These are phyloP conservation scores for Hirtodrosophila trivittata DNA, from an alignment of 2,888 invertebrate genomes.

Conservation along the genomic window DNA sequence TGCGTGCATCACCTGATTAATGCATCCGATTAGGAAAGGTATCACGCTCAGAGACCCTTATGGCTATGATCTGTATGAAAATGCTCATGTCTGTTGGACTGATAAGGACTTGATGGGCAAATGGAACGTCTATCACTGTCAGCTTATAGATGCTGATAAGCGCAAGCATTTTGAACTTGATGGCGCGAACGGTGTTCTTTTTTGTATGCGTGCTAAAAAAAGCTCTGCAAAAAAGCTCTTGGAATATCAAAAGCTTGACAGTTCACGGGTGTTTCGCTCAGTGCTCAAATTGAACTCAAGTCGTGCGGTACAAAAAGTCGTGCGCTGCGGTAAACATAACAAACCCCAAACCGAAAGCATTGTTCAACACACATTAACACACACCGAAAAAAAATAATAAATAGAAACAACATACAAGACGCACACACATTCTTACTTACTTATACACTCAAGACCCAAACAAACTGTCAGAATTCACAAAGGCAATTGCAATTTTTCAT, in stretches of 20 bases:
- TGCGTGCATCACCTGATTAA: constrained; percentile 52
- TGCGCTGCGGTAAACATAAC: constrained; percentile 44
- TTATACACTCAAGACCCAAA: constrained; percentile 21
- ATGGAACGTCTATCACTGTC: constrained; percentile 25
- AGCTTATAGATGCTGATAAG: constrained; percentile 48
- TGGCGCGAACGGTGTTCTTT: constrained; percentile 12
- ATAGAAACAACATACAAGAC: constrained; percentile 1
- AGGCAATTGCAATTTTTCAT: constrained; percentile 7
- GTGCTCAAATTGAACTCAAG: constrained; percentile 70
- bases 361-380: constrained; percentile 34
- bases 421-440: constrained; percentile 4
- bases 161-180: constrained; percentile 47
- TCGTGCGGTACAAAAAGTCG: constrained; percentile 64
- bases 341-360: constrained; percentile 31
- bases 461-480: constrained; percentile 19
- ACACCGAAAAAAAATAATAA: constrained; percentile 15
- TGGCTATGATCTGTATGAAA: constrained; percentile 2
- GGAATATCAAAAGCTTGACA: constrained; percentile 59
- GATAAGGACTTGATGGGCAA: constrained; percentile 39
- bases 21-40: constrained; percentile 19
- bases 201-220: constrained; percentile 35
- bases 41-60: constrained; percentile 15
- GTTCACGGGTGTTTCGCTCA: constrained; percentile 38
- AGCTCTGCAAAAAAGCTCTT: constrained; percentile 51
- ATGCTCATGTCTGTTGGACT: background rate